A percentile compares a stretch with the other conserved stretches of the same genome.
Evolutionary conservation across 1,140 invertebrate genomes (phyloP).

Genomic region (Teleopsis dalmanni): DNA sequence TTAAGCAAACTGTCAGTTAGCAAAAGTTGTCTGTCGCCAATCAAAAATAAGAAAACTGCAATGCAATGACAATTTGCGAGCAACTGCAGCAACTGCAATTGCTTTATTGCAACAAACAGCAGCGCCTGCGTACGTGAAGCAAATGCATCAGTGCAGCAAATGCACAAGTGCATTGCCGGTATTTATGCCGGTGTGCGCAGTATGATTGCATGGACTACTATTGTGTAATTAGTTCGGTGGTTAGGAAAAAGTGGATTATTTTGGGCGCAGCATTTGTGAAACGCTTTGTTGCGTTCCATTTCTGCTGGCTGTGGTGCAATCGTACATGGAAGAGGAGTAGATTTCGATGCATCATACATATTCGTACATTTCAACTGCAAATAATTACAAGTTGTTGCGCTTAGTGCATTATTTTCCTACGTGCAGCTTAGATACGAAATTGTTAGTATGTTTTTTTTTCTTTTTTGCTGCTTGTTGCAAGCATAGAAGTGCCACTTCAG

Average conservation of each 20-base stretch:
- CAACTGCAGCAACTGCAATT: background rate
- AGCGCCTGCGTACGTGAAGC: constrained; percentile 8
- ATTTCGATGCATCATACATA: background rate
- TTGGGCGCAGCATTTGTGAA: constrained; percentile 3
- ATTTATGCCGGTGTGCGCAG: no score
- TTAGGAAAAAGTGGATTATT: no score
- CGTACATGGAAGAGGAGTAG: no score
- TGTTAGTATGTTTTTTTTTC: background rate
- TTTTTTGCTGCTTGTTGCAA: background rate
- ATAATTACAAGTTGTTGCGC: constrained; percentile 10
- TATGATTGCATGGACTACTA: background rate
- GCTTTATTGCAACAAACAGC: no score
- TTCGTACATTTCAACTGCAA: constrained; percentile 7
- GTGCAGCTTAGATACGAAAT: background rate
- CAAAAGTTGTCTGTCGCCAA: no score
- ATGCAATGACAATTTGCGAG: no score
- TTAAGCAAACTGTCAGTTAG: no score
- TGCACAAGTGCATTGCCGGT: background rate
- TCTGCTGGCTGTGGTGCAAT: no score
- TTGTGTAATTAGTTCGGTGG: background rate
- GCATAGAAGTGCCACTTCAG: background rate
- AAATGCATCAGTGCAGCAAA: background rate
- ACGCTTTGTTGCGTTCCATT: no score
- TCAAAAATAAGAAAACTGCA: no score
- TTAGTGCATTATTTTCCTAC: background rate